Evolutionary conservation across 2,797 vertebrate species (phyloP).

Genomic region (Alcedo quadribrachys): DNA sequence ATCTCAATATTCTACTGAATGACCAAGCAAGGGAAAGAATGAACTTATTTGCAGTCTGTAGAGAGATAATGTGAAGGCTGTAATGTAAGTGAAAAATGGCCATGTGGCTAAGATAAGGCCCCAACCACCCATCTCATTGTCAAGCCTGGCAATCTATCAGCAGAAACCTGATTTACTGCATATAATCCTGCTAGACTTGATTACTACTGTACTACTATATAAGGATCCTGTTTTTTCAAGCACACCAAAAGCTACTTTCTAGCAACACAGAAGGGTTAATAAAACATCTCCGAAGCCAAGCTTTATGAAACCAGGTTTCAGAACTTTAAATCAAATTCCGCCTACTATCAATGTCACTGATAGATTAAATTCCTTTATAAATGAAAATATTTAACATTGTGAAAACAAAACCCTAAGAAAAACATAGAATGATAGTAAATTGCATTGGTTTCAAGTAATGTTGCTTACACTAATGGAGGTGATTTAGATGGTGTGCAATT

Average conservation of each 20-base stretch:
- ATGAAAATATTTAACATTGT: constrained; percentile 8
- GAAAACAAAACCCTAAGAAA: not conserved
- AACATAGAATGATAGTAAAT: not conserved
- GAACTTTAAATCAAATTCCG: constrained; percentile 26
- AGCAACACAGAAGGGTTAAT: constrained; percentile 45
- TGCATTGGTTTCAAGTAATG: not conserved
- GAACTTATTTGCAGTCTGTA: not conserved
- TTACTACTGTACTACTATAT: constrained; percentile 34
- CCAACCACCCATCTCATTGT: constrained; percentile 61
- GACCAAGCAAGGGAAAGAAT: not conserved
- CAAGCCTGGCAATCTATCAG: constrained; percentile 62
- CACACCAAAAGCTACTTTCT: not conserved
- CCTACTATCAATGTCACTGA: not conserved
- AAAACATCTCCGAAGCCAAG: constrained; percentile 1
- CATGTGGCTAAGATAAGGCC: constrained; percentile 31
- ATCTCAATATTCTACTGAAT: constrained; percentile 32
- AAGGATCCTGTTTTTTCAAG: not conserved
- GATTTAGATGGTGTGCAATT: not conserved
- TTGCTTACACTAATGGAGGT: not conserved
- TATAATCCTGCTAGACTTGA: constrained; percentile 41
- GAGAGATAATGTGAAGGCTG: constrained; percentile 50
- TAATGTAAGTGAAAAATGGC: constrained; percentile 37
- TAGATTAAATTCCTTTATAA: not conserved
- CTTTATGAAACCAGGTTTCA: not conserved
- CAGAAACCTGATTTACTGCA: constrained; percentile 63